phyloP scores from a whole-genome alignment of 2,797 vertebrate genomes.

The Sebastes minor region DNA sequence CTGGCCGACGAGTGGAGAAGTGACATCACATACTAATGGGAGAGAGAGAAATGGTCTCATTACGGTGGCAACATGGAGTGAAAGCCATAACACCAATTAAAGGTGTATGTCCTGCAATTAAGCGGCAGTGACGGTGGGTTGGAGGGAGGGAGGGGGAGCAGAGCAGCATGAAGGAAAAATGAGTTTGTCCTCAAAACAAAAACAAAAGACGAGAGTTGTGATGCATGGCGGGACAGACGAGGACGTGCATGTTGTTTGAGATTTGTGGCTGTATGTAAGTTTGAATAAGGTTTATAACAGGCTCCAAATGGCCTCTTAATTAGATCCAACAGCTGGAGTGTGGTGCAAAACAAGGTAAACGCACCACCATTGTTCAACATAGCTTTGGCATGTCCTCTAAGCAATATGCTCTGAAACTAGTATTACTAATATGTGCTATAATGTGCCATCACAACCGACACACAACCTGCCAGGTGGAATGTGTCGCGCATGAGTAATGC shows the following conservation, averaged over 20 bases:
- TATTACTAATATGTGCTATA: neutral
- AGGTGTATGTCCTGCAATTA: conserved; percentile 43
- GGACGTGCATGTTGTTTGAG: conserved; percentile 12
- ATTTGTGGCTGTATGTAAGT: conserved; percentile 7
- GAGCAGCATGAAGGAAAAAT: neutral
- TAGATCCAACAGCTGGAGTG: conserved; percentile 49
- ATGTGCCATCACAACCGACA: neutral
- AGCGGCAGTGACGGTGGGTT: neutral
- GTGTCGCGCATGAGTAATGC: neutral
- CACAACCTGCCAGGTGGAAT: conserved; percentile 3
- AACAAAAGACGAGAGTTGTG: conserved; percentile 1
- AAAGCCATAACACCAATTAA: conserved; percentile 42
- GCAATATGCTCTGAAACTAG: conserved; percentile 17
- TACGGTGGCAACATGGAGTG: conserved; percentile 9
- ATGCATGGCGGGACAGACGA: conserved; percentile 14
- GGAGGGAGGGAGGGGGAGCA: neutral
- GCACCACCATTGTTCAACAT: neutral
- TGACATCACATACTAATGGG: conserved; percentile 36
- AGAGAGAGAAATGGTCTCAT: conserved; percentile 41
- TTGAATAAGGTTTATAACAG: conserved; percentile 21
- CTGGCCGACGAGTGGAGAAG: neutral
- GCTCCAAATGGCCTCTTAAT: conserved; percentile 48
- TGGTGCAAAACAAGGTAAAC: conserved; percentile 11
- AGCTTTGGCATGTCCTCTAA: conserved; percentile 29
- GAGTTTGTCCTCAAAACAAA: conserved; percentile 11